These are phyloP conservation scores for Cephalotes varians DNA, from an alignment of 2,888 invertebrate genomes.

Conservation along the genomic window DNA sequence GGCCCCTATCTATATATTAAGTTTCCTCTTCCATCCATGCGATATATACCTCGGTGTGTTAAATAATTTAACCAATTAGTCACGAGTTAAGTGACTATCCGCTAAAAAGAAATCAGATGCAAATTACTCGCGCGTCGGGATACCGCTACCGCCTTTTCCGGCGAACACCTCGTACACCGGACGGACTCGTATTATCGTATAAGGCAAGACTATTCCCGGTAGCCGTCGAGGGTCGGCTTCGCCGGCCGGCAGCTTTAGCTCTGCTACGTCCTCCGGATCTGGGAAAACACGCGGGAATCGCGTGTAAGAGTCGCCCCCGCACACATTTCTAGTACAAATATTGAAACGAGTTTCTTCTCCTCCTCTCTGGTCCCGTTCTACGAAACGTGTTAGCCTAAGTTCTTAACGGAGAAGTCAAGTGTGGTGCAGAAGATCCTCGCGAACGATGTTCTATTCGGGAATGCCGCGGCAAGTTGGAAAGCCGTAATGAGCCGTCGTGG, in stretches of 20 bases:
- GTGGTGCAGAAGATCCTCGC: constrained; percentile 12
- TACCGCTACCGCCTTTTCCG: constrained; percentile 41
- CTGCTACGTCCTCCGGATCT: not conserved
- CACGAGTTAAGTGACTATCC: constrained; percentile 38
- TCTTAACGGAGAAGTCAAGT: constrained; percentile 53
- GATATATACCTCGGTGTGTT: constrained; percentile 33
- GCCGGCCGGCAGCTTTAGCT: not conserved
- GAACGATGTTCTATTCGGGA: constrained; percentile 57
- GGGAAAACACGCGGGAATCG: not conserved
- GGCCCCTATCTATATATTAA: not conserved
- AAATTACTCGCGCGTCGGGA: constrained; percentile 45
- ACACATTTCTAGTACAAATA: constrained; percentile 60
- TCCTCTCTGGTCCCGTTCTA: constrained; percentile 23
- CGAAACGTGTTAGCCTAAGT: constrained; percentile 22
- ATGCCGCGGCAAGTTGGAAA: constrained; percentile 77
- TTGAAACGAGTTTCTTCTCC: constrained; percentile 58
- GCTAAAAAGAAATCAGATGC: constrained; percentile 40
- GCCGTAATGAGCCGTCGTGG: constrained; percentile 84
- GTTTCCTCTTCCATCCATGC: not conserved
- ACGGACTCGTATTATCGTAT: constrained; percentile 22
- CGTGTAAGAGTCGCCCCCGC: not conserved
- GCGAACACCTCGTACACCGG: constrained; percentile 19
- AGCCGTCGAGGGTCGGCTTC: not conserved
- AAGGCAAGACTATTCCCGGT: constrained; percentile 31
- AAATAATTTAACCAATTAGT: constrained; percentile 47